These are phyloP conservation scores for Homalodisca vitripennis DNA, from an alignment of 1,140 invertebrate genomes.

Conservation along the genomic window DNA sequence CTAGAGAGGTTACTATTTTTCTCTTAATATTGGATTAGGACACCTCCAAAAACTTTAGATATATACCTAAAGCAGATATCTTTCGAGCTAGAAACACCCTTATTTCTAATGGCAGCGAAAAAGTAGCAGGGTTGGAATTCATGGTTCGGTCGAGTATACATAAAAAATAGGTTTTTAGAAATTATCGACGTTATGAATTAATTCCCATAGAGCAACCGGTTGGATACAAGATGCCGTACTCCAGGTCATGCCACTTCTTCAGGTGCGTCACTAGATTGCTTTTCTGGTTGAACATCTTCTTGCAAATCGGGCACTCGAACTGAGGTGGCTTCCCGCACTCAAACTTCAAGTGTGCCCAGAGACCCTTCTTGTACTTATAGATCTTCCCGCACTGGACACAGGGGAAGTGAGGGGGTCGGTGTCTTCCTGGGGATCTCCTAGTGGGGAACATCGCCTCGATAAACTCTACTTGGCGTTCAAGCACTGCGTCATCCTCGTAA, in stretches of 20 bases:
- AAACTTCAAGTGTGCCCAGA: constrained; percentile 35
- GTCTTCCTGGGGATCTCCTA: background rate
- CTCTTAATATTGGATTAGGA: too few species aligned
- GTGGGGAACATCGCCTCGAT: background rate
- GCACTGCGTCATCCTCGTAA: background rate
- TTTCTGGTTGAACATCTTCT: constrained; percentile 38
- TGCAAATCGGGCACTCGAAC: constrained; percentile 39
- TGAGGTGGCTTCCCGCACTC: constrained; percentile 54
- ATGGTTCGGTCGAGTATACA: too few species aligned
- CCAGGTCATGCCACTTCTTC: constrained; percentile 30
- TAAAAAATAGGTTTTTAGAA: too few species aligned
- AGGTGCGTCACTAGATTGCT: constrained; percentile 38
- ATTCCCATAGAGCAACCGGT: background rate
- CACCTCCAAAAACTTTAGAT: too few species aligned
- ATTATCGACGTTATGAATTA: too few species aligned
- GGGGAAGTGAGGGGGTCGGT: background rate
- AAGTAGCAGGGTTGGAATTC: too few species aligned
- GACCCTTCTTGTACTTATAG: constrained; percentile 34
- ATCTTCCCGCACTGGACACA: constrained; percentile 33
- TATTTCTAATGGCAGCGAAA: too few species aligned
- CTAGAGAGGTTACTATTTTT: too few species aligned
- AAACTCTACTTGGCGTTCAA: background rate
- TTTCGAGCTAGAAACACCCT: too few species aligned
- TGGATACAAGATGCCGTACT: constrained; percentile 13
- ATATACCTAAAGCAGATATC: too few species aligned